These are phyloP conservation scores for Sminthurides aquaticus DNA, from an alignment of 2,888 invertebrate genomes.

Conservation along the genomic window DNA sequence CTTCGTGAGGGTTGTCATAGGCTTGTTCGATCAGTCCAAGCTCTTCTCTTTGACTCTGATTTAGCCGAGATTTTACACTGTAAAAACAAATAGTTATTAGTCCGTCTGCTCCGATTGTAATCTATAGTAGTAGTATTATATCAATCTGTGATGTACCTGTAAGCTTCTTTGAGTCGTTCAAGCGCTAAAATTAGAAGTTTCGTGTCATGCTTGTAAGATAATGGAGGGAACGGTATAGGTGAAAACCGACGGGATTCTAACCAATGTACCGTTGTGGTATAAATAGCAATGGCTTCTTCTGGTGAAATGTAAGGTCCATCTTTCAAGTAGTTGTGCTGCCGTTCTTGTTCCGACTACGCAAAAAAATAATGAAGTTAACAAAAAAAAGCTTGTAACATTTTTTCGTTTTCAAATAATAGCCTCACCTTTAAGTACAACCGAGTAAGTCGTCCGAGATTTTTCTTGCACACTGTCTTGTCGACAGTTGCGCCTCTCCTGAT, in stretches of 20 bases:
- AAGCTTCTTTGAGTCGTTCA: constrained; percentile 93
- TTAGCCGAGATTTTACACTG: constrained; percentile 91
- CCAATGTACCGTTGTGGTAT: constrained; percentile 99
- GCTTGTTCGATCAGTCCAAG: constrained; percentile 98
- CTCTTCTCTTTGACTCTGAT: constrained; percentile 98
- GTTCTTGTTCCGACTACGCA: constrained; percentile 75
- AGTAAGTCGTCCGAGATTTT: constrained; percentile 96
- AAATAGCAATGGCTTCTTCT: constrained; percentile 99
- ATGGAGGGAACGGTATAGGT: constrained; percentile 97
- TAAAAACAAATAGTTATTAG: constrained; percentile 23
- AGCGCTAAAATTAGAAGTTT: constrained; percentile 93
- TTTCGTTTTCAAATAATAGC: not conserved
- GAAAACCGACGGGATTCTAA: constrained; percentile 95
- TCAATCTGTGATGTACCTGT: constrained; percentile 52
- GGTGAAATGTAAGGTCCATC: constrained; percentile 99
- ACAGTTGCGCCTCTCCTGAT: constrained; percentile 99
- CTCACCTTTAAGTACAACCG: constrained; percentile 76
- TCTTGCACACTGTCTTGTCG: constrained; percentile 99
- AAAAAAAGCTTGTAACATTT: not conserved
- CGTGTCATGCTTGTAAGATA: constrained; percentile 99
- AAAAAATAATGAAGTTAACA: constrained; percentile 5
- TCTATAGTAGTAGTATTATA: too few relatives aligned
- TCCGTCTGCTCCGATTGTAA: not conserved
- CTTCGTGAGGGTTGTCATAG: constrained; percentile 99
- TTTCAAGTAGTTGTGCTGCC: constrained; percentile 98